Conservation (phyloP, 2,888 invertebrate species). For the Aspidiotus destructor region DNA sequence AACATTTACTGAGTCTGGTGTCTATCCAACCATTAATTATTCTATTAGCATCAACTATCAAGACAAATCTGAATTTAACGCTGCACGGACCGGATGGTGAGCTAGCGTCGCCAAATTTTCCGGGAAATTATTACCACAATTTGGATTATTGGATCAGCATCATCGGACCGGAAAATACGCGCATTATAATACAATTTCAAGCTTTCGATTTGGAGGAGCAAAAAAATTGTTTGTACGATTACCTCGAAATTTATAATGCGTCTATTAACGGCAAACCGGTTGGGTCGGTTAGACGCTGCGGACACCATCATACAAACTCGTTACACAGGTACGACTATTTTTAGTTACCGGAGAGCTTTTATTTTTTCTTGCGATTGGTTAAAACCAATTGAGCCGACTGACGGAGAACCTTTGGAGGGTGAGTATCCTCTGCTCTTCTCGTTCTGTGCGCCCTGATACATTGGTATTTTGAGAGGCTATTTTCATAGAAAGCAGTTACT, state of each 20-base stretch:
- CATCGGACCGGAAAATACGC: constrained; percentile 53
- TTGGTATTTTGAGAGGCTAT: too few species aligned
- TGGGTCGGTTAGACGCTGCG: constrained; percentile 35
- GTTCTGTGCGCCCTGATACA: too few species aligned
- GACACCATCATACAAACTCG: constrained; percentile 34
- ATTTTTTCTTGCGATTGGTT: too few species aligned
- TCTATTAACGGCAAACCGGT: background rate
- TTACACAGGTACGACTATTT: constrained; percentile 22
- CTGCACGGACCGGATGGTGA: constrained; percentile 55
- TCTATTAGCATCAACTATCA: background rate
- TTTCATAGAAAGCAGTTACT: too few species aligned
- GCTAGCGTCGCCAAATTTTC: constrained; percentile 60
- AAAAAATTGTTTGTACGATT: constrained; percentile 69
- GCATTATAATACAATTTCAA: constrained; percentile 59
- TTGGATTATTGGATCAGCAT: constrained; percentile 61
- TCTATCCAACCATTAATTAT: background rate
- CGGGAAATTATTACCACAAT: constrained; percentile 60
- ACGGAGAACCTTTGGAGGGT: too few species aligned
- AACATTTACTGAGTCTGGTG: too few species aligned
- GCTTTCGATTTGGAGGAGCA: constrained; percentile 64
- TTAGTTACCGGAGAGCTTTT: too few species aligned
- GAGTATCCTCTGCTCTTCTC: too few species aligned
- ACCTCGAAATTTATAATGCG: constrained; percentile 50
- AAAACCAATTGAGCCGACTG: too few species aligned
- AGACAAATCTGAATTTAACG: constrained; percentile 52